Evolutionary conservation across 1,140 invertebrate species (phyloP).

Genomic region (Aphis gossypii): DNA sequence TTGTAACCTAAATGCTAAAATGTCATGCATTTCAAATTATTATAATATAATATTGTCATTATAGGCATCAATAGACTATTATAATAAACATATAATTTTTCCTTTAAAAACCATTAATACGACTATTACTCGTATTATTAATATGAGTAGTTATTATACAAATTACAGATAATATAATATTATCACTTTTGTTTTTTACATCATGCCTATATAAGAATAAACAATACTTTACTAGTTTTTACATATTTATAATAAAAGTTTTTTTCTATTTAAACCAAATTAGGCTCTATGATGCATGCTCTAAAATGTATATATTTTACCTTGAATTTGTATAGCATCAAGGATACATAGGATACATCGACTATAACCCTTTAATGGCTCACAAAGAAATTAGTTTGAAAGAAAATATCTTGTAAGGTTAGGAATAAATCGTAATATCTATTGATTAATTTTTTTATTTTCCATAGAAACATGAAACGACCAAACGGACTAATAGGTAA

Average conservation of each 20-base stretch:
- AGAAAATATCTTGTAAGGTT: neutral
- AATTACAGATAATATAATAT: neutral
- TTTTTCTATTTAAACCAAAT: neutral
- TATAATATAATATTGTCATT: no score
- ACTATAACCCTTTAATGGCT: neutral
- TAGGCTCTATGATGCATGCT: neutral
- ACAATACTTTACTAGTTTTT: neutral
- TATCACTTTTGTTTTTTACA: neutral
- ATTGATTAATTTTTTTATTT: constrained; percentile 45
- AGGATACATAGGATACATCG: neutral
- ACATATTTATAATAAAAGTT: neutral
- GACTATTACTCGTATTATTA: no score
- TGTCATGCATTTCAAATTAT: no score
- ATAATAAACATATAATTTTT: no score
- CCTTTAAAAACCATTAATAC: no score
- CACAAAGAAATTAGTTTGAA: neutral
- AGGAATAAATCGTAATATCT: constrained; percentile 43
- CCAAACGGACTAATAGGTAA: constrained; percentile 47
- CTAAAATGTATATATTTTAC: neutral
- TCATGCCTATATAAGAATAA: neutral
- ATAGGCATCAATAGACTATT: no score
- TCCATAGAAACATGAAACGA: constrained; percentile 40
- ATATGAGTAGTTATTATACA: no score
- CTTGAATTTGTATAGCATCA: neutral
- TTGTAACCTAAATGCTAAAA: no score